Conservation (phyloP, 1,140 invertebrate species). For the Neodiprion pinetum region DNA sequence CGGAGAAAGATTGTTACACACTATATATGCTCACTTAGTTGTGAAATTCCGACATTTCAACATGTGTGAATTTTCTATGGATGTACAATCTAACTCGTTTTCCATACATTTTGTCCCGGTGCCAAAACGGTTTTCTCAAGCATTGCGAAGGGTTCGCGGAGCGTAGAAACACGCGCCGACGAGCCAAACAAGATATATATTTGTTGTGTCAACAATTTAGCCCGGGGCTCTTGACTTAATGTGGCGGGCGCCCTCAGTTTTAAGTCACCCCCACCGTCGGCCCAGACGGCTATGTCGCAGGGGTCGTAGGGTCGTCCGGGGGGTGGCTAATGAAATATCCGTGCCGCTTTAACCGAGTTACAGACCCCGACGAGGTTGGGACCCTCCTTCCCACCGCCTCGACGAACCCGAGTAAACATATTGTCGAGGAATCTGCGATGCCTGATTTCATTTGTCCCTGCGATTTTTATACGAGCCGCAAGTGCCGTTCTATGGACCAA, state of each 20-base stretch:
- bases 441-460: constrained; percentile 11
- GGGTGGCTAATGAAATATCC: constrained; percentile 62
- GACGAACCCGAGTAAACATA: constrained; percentile 58
- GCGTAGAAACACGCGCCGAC: constrained; percentile 2
- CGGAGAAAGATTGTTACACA: no score
- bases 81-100: no score
- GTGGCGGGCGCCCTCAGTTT: constrained; percentile 43
- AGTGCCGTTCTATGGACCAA: no score
- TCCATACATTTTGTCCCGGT: no score
- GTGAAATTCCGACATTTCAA: no score
- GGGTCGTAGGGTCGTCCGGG: constrained; percentile 31
- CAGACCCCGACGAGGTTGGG: constrained; percentile 38
- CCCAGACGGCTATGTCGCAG: constrained; percentile 35
- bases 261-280: constrained; percentile 38
- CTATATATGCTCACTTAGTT: no score
- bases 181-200: constrained; percentile 50
- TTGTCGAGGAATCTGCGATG: constrained; percentile 57
- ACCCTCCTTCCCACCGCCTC: constrained; percentile 31
- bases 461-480: no score
- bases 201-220: constrained; percentile 61
- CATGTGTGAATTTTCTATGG: no score
- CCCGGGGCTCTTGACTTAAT: constrained; percentile 53
- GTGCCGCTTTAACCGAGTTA: constrained; percentile 62
- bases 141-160: constrained; percentile 1
- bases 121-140: neutral